Conservation (phyloP, 2,113 vertebrate species). For the Eulacestoma nigropectus region DNA sequence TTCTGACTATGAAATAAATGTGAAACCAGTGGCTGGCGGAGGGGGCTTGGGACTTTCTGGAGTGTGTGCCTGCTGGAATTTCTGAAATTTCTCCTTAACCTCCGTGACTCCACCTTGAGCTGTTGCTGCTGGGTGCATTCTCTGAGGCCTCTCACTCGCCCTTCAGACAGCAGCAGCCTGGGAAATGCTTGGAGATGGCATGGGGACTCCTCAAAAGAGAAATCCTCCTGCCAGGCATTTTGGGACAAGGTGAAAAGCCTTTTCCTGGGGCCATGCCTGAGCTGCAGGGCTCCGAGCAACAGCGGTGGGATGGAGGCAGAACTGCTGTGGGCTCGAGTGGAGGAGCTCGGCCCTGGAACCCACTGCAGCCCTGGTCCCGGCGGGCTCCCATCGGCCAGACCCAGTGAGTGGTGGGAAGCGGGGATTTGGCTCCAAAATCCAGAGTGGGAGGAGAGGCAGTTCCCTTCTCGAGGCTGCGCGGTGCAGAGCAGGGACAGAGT, state of each 20-base stretch:
- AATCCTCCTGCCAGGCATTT: background rate
- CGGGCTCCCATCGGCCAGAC: accelerated
- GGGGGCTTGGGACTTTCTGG: background rate
- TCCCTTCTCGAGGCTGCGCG: background rate
- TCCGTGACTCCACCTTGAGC: background rate
- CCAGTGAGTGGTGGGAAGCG: accelerated
- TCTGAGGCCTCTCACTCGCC: background rate
- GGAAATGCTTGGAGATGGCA: background rate
- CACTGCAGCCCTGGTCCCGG: background rate
- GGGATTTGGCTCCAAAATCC: background rate
- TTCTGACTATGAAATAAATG: background rate
- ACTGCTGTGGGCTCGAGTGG: accelerated
- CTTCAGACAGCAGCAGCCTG: background rate
- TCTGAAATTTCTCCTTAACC: background rate
- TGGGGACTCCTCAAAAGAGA: background rate
- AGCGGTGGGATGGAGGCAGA: background rate
- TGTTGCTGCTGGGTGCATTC: background rate
- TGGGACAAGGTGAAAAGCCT: accelerated
- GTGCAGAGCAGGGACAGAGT: background rate
- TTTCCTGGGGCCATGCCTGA: background rate
- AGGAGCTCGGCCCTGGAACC: accelerated
- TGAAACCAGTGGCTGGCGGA: accelerated
- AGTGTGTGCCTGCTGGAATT: background rate
- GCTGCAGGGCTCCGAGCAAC: background rate
- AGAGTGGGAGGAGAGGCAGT: accelerated